Conservation (phyloP, 2,113 vertebrate genomes). For the Tinamus guttatus region DNA sequence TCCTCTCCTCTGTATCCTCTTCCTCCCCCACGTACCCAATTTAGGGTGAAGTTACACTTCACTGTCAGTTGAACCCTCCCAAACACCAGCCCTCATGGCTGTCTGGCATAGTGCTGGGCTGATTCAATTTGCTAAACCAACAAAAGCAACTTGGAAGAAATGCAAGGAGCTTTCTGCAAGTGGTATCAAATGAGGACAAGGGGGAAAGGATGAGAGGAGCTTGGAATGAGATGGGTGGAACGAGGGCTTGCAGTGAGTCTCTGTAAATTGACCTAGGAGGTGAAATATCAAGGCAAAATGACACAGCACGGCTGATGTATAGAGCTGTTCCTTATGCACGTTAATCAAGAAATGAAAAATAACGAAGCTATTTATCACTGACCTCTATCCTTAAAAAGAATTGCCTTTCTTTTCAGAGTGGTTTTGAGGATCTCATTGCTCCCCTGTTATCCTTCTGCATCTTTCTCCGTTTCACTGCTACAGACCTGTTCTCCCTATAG, state of each 20-base stretch:
- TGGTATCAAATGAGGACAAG: background rate
- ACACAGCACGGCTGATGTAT: background rate
- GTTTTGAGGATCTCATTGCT: background rate
- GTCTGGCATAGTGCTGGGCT: background rate
- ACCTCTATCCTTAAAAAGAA: background rate
- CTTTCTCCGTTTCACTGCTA: background rate
- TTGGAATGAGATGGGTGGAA: background rate
- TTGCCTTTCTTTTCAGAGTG: background rate
- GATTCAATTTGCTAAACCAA: background rate
- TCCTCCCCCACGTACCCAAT: background rate
- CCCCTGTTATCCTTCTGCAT: background rate
- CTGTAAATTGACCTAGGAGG: background rate
- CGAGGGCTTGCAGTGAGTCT: background rate
- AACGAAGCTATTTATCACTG: background rate
- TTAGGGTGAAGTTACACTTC: background rate
- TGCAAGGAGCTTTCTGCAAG: background rate
- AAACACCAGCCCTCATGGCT: background rate
- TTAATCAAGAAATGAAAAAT: background rate
- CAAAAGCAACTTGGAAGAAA: background rate
- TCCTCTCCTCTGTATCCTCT: background rate
- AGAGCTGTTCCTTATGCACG: accelerated
- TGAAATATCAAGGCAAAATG: background rate
- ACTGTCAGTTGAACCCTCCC: background rate
- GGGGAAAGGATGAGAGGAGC: background rate
- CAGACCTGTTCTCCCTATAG: background rate